Evolutionary conservation across 2,797 vertebrate species (phyloP).

Genomic region (Sebastes nivosus): DNA sequence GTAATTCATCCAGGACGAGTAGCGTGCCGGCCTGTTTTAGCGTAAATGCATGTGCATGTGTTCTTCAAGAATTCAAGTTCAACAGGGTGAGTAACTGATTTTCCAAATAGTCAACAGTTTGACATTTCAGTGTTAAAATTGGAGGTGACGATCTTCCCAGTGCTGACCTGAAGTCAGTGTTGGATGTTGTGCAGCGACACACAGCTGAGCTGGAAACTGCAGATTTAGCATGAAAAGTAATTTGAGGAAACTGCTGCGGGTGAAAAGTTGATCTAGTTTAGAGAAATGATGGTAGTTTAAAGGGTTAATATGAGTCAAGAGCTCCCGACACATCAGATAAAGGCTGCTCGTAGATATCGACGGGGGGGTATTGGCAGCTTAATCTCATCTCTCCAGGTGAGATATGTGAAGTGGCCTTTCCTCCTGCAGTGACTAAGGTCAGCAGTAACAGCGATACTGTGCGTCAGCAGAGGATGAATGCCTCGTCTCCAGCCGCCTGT

Average conservation of each 20-base stretch:
- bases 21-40: no score
- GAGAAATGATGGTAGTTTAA: neutral
- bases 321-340: no score
- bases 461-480: conserved; percentile 25
- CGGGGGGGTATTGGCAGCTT: neutral
- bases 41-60: no score
- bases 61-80: no score
- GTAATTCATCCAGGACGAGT: no score
- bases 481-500: conserved; percentile 4
- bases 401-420: neutral
- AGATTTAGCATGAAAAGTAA: neutral
- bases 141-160: neutral
- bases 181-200: neutral
- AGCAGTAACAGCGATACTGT: neutral
- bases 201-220: neutral
- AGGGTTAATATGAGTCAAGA: neutral
- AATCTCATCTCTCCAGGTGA: neutral
- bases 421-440: neutral
- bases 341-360: neutral
- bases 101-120: neutral
- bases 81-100: no score
- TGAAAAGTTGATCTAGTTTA: neutral
- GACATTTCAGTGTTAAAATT: neutral
- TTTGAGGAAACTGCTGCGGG: neutral
- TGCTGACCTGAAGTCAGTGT: neutral